These are phyloP conservation scores for Helicolenus hilgendorfi DNA, from an alignment of 2,797 vertebrate species.

Conservation along the genomic window DNA sequence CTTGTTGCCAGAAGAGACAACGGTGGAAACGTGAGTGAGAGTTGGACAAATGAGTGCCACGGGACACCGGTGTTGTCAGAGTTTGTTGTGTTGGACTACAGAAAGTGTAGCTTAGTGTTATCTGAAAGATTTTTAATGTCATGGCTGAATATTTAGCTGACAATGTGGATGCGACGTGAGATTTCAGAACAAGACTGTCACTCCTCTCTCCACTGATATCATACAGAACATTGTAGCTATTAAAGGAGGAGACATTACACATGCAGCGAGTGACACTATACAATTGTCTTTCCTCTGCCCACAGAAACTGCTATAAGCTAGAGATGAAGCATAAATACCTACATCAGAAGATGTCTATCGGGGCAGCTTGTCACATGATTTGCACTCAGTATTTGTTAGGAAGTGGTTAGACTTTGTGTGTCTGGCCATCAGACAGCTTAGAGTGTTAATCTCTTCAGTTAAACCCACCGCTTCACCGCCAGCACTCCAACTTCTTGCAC, in stretches of 20 bases:
- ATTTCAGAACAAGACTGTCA: background rate
- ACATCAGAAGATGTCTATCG: background rate
- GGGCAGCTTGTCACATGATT: background rate
- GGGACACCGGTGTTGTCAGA: no score
- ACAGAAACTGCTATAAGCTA: background rate
- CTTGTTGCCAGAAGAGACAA: no score
- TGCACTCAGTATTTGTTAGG: background rate
- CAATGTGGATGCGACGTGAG: no score
- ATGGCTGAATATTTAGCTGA: no score
- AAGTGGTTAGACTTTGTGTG: conserved; percentile 4
- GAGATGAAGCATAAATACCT: background rate
- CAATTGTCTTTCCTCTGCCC: background rate
- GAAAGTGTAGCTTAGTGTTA: no score
- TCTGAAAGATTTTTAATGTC: no score
- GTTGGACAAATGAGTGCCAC: no score
- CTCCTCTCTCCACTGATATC: background rate
- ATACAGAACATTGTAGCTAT: no score
- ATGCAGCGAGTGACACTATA: background rate
- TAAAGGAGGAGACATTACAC: no score
- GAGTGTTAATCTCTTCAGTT: conserved; percentile 39
- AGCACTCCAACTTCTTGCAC: background rate
- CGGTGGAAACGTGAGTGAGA: no score
- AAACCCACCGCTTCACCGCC: conserved; percentile 4
- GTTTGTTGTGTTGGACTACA: no score
- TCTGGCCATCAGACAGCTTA: conserved; percentile 30